Evolutionary conservation across 92 coral and sea anemone species (phyloP).

Genomic region (Hydrozoanthus gracilis): DNA sequence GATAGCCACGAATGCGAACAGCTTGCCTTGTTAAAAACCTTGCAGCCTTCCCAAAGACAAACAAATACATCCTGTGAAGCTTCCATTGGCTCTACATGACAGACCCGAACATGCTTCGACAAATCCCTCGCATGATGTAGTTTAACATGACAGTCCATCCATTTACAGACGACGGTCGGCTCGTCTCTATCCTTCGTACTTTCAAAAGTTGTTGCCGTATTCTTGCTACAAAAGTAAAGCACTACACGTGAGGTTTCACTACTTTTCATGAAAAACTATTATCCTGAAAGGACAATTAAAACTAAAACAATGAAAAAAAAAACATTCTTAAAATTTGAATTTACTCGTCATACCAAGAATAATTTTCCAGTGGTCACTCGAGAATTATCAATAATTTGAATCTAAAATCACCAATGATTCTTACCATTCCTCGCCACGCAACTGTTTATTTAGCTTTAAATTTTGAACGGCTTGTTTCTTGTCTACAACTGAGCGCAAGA

Average conservation of each 20-base stretch:
- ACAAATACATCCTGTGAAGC: conserved; percentile 85
- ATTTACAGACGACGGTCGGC: conserved; percentile 63
- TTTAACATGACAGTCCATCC: conserved; percentile 72
- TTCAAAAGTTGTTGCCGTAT: conserved; percentile 37
- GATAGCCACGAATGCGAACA: conserved; percentile 97
- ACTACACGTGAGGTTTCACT: background rate
- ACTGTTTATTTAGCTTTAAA: conserved; percentile 29
- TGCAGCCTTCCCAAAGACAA: conserved; percentile 97
- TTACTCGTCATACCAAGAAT: no score
- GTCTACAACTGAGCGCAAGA: conserved; percentile 64
- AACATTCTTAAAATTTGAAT: background rate
- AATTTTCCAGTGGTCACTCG: background rate
- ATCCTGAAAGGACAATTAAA: background rate
- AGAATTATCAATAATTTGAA: background rate
- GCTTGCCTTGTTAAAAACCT: conserved; percentile 96
- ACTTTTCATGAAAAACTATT: background rate
- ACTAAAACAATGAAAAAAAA: background rate
- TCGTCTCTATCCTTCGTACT: conserved; percentile 19
- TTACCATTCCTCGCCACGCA: conserved; percentile 43
- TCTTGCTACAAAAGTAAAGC: conserved; percentile 27
- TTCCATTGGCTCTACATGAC: conserved; percentile 93
- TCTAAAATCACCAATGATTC: conserved; percentile 22
- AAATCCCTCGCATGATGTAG: conserved; percentile 61
- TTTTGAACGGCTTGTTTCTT: conserved; percentile 57
- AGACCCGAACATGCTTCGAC: conserved; percentile 85